Evolutionary conservation across 2,113 vertebrate species (phyloP).

Genomic region (Hypomesus transpacificus): DNA sequence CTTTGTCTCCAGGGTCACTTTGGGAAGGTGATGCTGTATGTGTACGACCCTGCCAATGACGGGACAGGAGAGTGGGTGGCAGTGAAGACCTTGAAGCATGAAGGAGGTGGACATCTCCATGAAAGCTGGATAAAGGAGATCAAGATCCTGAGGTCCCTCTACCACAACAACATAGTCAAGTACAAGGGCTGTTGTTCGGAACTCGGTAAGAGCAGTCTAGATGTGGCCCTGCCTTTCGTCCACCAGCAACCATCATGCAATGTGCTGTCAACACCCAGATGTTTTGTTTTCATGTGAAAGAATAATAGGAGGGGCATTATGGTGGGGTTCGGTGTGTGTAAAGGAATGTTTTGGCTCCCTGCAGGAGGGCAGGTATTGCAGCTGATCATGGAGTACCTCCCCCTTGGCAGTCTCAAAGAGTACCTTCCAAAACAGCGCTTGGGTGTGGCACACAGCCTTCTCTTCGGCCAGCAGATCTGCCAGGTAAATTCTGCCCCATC

Average conservation of each 20-base stretch:
- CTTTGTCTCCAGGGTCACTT: conserved; percentile 82
- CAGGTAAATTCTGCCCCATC: conserved; percentile 59
- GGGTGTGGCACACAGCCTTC: conserved; percentile 74
- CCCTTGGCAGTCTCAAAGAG: conserved; percentile 86
- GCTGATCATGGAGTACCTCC: conserved; percentile 94
- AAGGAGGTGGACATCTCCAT: conserved; percentile 70
- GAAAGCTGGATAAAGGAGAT: conserved; percentile 86
- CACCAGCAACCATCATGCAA: neutral
- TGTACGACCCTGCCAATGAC: conserved; percentile 86
- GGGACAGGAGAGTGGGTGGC: conserved; percentile 89
- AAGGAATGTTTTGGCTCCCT: conserved; percentile 8
- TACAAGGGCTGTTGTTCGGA: conserved; percentile 92
- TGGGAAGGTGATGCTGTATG: conserved; percentile 86
- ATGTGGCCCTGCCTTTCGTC: neutral
- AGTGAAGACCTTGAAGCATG: conserved; percentile 85
- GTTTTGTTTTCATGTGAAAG: neutral
- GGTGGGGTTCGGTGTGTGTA: neutral
- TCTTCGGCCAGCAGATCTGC: conserved; percentile 91
- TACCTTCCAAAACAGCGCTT: conserved; percentile 78
- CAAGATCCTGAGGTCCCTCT: conserved; percentile 83
- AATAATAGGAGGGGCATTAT: neutral
- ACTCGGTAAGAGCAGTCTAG: conserved; percentile 67
- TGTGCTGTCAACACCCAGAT: neutral
- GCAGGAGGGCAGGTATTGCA: conserved; percentile 86
- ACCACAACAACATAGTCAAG: conserved; percentile 88